Percentiles rank a stretch among this genome's conserved stretches.
Conservation (phyloP, 2,888 invertebrate genomes). For the Sminthurinus aureus region DNA sequence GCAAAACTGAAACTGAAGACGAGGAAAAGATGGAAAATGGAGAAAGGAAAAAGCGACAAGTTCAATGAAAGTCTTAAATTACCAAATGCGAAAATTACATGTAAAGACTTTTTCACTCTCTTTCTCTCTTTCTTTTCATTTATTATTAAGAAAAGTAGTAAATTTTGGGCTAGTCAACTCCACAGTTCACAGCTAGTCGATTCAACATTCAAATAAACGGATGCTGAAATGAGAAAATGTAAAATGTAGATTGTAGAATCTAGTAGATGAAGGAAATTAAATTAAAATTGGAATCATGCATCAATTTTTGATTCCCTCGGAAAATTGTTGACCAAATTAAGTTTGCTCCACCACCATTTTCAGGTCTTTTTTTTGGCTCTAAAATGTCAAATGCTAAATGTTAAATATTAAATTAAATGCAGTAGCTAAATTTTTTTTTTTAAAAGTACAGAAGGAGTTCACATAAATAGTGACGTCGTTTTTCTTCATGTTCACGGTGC, state of each 20-base stretch:
- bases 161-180: no score
- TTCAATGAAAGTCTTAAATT: neutral
- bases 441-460: no score
- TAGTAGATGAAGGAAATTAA: constrained; percentile 3
- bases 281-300: constrained; percentile 19
- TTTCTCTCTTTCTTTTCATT: neutral
- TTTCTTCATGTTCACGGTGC: no score
- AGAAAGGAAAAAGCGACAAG: no score
- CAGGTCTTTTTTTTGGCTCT: neutral
- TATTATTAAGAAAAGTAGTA: no score
- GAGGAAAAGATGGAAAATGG: no score
- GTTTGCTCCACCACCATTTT: neutral
- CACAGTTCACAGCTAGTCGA: no score
- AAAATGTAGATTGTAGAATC: no score
- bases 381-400: neutral
- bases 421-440: no score
- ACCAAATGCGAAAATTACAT: constrained; percentile 3
- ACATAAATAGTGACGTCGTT: no score
- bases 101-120: neutral
- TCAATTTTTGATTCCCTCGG: constrained; percentile 18
- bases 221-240: neutral
- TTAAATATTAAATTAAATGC: neutral
- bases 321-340: neutral
- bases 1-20: no score
- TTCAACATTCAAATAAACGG: no score